Evolutionary conservation across 2,113 vertebrate species (phyloP), one percentile per base, ranked within the genome.

Genomic region (Peucedramus taeniatus): DNA sequence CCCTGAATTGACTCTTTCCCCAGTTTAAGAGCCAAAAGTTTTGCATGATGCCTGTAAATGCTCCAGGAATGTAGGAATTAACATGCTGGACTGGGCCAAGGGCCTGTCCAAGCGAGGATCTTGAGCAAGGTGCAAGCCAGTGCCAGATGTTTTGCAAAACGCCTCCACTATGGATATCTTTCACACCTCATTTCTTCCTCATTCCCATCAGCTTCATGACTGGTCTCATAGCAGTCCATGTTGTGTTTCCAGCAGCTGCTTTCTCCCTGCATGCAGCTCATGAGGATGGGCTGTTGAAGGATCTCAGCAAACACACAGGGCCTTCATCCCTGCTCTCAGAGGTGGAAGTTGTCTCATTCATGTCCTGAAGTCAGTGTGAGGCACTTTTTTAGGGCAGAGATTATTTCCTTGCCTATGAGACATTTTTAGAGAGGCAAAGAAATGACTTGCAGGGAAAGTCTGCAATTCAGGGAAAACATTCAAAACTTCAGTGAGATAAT

Each of bases 181-280:
- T 77, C 61, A 83, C 84, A 87, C 59, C 70, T 93, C 91, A 63
- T 95, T 95, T 96, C 89, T 94, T 69, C 83, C 59, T 77, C 71
- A 59, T 87, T 79, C 51, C 78, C 51, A 69, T 45, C 54, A 66
- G 45, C 39, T 72, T 74, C 71, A 42, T 9, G 75, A 33, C 71
- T 70, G 70, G 17, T 83, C 59, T 88, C 47, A 21, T 1, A 37
- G 54, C 74, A 74, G 59, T 31, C 47, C 2, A 0, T 28, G 81
- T 44, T 63, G 23, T 44, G 69, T 40, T 87, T 85, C 33, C 61
- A 9, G 4, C 80, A 84, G 72, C 64, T 4, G 4, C 13, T 40
- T 28, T 61, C 37, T 84, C 45, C 59, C 37, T 47, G 39, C 17
- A 4, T 8, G 22, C 24, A 33, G 44, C 40, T 78, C 49, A 15